Conservation (phyloP, 2,888 invertebrate genomes). For the Perdita meconis region DNA sequence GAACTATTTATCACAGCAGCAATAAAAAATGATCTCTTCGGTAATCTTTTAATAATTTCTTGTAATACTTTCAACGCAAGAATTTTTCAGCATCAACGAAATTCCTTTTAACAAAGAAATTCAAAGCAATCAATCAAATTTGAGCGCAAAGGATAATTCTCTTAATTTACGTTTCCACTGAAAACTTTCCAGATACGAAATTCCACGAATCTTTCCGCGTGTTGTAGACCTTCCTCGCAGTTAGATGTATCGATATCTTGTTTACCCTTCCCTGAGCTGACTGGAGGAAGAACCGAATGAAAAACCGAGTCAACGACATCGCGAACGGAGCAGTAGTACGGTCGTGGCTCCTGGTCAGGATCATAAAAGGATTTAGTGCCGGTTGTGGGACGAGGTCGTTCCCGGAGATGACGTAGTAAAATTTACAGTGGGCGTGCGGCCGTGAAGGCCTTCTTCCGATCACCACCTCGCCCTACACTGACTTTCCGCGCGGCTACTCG, state of each 20-base stretch:
- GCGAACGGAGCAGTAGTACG: conserved; percentile 44
- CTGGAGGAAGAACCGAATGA: conserved; percentile 46
- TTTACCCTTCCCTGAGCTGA: conserved; percentile 54
- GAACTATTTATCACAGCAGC: too few species aligned
- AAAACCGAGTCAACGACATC: conserved; percentile 71
- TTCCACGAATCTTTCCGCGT: not conserved
- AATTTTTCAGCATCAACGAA: too few species aligned
- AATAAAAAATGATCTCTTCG: too few species aligned
- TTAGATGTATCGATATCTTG: conserved; percentile 57
- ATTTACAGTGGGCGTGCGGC: conserved; percentile 65
- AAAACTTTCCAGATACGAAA: not conserved
- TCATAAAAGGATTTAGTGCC: conserved; percentile 72
- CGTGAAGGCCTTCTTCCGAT: conserved; percentile 63
- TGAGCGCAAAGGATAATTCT: too few species aligned
- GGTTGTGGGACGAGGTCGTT: conserved; percentile 76
- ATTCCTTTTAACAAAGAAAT: not conserved
- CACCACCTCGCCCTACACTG: conserved; percentile 49
- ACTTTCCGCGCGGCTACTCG: conserved; percentile 22
- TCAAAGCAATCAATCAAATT: too few species aligned
- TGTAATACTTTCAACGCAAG: not conserved
- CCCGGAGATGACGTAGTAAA: conserved; percentile 72
- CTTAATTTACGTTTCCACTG: not conserved
- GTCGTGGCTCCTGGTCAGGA: conserved; percentile 38
- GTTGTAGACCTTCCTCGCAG: not conserved
- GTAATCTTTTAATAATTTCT: not conserved